Conservation (phyloP, 2,113 vertebrate species). For the Amblyopsis rosae region DNA sequence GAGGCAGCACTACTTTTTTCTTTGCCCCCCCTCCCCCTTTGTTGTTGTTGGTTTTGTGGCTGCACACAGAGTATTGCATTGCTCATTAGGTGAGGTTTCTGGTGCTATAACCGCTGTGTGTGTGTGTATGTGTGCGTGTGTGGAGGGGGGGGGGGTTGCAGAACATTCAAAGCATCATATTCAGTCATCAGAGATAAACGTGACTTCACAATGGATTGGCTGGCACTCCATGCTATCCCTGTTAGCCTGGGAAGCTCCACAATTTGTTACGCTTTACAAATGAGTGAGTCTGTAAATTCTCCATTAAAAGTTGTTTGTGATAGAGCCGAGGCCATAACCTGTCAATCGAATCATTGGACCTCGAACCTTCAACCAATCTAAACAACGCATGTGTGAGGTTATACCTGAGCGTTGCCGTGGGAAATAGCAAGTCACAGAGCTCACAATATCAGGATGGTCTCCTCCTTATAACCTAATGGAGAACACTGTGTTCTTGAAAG, state of each 20-base stretch:
- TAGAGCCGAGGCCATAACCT: no score
- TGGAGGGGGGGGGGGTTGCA: constrained; percentile 3
- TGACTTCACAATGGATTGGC: constrained; percentile 43
- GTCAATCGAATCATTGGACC: no score
- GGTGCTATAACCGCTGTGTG: constrained; percentile 15
- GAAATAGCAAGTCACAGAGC: no score
- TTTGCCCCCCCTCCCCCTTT: background rate
- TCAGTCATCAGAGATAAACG: constrained; percentile 36
- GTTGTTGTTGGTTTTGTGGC: constrained; percentile 39
- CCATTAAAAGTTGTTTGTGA: no score
- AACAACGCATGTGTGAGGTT: no score
- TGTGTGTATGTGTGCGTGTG: no score
- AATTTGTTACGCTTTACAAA: no score
- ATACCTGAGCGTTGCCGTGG: no score
- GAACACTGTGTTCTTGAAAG: constrained; percentile 38
- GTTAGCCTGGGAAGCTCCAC: no score
- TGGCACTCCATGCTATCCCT: constrained; percentile 11
- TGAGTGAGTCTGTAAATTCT: no score
- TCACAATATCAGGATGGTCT: no score
- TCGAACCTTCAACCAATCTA: no score
- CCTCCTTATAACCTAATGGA: constrained; percentile 18
- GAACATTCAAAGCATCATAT: constrained; percentile 41
- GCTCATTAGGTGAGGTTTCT: constrained; percentile 44
- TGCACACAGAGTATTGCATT: constrained; percentile 26
- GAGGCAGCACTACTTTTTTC: constrained; percentile 32